Base-by-base conservation (phyloP, 23 tunicate genomes). In the Ascidia mentula region DNA sequence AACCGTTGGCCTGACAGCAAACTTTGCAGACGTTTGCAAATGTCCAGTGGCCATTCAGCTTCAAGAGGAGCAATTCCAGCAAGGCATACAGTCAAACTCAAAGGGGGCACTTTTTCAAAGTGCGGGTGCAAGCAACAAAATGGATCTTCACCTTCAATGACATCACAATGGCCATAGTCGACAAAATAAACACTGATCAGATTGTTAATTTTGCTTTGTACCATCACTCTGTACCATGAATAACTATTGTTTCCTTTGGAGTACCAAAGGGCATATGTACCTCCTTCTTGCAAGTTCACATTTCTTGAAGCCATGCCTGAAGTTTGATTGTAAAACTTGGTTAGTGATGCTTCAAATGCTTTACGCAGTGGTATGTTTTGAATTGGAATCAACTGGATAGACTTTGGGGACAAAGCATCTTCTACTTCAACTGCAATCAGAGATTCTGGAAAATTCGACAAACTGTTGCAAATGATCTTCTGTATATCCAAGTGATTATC, bases 11-110 rank as follows among this genome's bases (percentile, higher is more conserved):
- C 77, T 6, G 36, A 69, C 32, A 87, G 33, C 37, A 81, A 18
- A 17, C 15, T 32, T 3, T 22, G 7, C 20, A 87, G 59, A 40
- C 71, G 65, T 8, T 75, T 30, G 2, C 69, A 75, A 9, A 81
- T 46, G 6, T 40, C 28, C 26, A 32, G 39, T 0, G 82, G 40
- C 91, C 91, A 87, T 35, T 76, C 31, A 37, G 40, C 34, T 15
- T 40, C 69, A 36, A 79, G 36, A 18, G 91, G 91, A 31, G 40
- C 32, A 81, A 87, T 87, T 31, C 91, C 91, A 40, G 78, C 77
- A 2, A 87, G 34, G 20, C 39, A 39, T 0, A 82, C 91, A 34
- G 77, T 75, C 34, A 75, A 28, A 6, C 40, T 34, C 31, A 87
- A 38, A 7, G 46, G 60, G 22, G 71, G 72, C 42, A 80, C 17